Base-by-base conservation (phyloP, 2,797 vertebrate species). In the Sandelia bainsii region DNA sequence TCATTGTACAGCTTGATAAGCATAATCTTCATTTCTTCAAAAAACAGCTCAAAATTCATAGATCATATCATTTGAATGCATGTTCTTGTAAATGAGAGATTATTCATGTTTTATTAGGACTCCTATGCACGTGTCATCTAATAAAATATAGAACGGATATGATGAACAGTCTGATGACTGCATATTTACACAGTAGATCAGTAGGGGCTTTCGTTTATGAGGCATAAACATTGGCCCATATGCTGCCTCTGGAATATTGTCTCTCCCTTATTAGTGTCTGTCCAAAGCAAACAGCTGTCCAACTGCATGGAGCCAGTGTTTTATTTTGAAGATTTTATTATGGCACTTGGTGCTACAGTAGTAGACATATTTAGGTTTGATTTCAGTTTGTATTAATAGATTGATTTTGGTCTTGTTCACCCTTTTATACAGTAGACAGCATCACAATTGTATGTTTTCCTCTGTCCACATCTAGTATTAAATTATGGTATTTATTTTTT, bases 191-290 rank as follows among this genome's bases (percentile, higher is more conserved):
- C 25, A 64, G 29, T 4, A 32, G n/a, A 56, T 7, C 48, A n/a
- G 32, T 0, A 32, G 22, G 19, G 16, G 48, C 4, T 52, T 62
- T 39, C 9, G 32, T 67, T 72, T 59, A 56, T 17, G 3, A 62
- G n/a, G 19, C 62, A 73, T 37, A 46, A 77, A 84, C 72, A 65
- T 7, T 19, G 62, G 50, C 42, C 25, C 67, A 11, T 50, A 32
- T 32, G 6, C 22, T 11, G 16, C 39, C 49, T 2, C 1, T 10
- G 16, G 23, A 12, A 13, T 19, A 16, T 75, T 32, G 11, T 29
- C 2, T 40, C 2, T 34, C n/a, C n/a, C 1, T 25, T 19, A 39
- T 61, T 70, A 53, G 19, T 22, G 8, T 53, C n/a, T 60, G 2
- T 66, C 42, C 40, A 40, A 50, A 39, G 48, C 37, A 62, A 74